phyloP scores from a whole-genome alignment of 2,888 invertebrate genomes.

The Dromius quadrimaculatus region DNA sequence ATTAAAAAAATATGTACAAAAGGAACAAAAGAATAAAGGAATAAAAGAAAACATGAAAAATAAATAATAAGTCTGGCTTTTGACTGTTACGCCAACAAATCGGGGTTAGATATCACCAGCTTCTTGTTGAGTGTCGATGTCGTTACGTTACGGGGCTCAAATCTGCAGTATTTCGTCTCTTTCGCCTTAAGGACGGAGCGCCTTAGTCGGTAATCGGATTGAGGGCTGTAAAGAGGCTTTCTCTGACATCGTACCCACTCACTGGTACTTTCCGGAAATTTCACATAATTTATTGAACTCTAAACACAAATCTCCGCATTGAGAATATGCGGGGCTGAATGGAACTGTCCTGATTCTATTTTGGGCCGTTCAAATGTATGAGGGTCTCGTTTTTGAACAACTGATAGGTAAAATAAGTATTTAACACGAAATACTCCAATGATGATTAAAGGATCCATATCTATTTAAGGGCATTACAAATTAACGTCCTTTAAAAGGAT shows the following conservation, averaged over 20 bases:
- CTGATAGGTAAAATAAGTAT: too few relatives aligned
- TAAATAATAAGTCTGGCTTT: conserved; percentile 10
- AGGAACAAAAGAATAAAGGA: not conserved
- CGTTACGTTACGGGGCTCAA: conserved; percentile 27
- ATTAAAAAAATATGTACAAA: too few relatives aligned
- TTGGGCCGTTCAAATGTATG: too few relatives aligned
- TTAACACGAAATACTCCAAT: too few relatives aligned
- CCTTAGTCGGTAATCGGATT: conserved; percentile 49
- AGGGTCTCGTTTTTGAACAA: too few relatives aligned
- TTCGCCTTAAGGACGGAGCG: conserved; percentile 6
- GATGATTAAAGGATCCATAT: too few relatives aligned
- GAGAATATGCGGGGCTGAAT: conserved; percentile 16
- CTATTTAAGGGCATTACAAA: too few relatives aligned
- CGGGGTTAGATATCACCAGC: conserved; percentile 5
- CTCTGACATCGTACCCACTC: conserved; percentile 36
- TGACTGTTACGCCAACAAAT: conserved; percentile 17
- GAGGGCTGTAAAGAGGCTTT: conserved; percentile 50
- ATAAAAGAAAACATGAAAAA: too few relatives aligned
- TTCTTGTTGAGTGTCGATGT: conserved; percentile 37
- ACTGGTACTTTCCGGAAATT: conserved; percentile 38
- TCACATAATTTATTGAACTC: conserved; percentile 50
- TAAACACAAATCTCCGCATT: conserved; percentile 46
- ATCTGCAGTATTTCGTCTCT: conserved; percentile 27
- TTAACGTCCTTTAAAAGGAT: too few relatives aligned
- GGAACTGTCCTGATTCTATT: too few relatives aligned